These are phyloP conservation scores for Caenorhabditis virilis DNA, from an alignment of 2,888 invertebrate species.

Conservation along the genomic window DNA sequence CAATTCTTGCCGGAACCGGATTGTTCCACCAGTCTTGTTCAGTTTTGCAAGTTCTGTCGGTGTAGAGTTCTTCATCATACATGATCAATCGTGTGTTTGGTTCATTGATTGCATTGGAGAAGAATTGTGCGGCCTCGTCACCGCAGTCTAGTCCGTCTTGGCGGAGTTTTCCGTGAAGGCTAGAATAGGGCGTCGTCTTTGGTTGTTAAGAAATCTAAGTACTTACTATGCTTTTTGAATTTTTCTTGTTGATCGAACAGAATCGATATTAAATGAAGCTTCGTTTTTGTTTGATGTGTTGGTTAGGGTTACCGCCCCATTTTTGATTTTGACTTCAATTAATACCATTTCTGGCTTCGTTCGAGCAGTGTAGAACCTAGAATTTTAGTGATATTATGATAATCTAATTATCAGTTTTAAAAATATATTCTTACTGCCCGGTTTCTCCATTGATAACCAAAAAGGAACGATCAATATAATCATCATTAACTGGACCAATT, in stretches of 20 bases:
- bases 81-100: conserved; percentile 52
- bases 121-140: conserved; percentile 45
- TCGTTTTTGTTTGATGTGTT: conserved; percentile 20
- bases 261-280: too few relatives aligned
- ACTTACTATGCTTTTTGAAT: too few relatives aligned
- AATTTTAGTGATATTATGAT: too few relatives aligned
- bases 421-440: conserved; percentile 24
- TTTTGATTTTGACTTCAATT: conserved; percentile 35
- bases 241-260: too few relatives aligned
- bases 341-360: conserved; percentile 46
- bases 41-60: conserved; percentile 52
- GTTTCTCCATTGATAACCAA: conserved; percentile 49
- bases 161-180: conserved; percentile 47
- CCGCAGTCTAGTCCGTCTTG: conserved; percentile 65
- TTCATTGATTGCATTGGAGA: conserved; percentile 47
- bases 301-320: conserved; percentile 30
- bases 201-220: too few relatives aligned
- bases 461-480: conserved; percentile 53
- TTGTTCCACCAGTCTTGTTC: conserved; percentile 50
- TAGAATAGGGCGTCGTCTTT: too few relatives aligned
- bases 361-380: conserved; percentile 42
- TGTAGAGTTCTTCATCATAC: conserved; percentile 53
- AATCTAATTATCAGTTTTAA: not conserved
- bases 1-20: conserved; percentile 44
- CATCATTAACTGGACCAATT: conserved; percentile 44